phyloP scores from a whole-genome alignment of 2,797 vertebrate species.

The Pachyuromys duprasi region DNA sequence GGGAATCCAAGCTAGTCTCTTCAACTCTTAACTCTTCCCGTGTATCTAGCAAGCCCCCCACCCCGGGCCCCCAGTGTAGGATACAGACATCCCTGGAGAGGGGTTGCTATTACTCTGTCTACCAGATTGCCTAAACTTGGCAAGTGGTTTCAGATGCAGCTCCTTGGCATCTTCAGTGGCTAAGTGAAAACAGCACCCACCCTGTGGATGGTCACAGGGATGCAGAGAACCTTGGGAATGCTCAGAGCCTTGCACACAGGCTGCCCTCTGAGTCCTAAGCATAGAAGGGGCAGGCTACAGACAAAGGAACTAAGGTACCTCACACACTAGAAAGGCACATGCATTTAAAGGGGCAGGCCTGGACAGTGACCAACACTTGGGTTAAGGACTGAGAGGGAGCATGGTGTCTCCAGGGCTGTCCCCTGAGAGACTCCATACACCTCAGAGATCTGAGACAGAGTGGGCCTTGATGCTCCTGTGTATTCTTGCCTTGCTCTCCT shows the following conservation, averaged over 20 bases:
- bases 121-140: background rate
- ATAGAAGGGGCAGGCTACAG: too few species aligned
- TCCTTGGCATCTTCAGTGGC: background rate
- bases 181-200: background rate
- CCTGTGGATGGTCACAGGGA: background rate
- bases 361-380: too few species aligned
- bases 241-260: background rate
- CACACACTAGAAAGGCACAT: background rate
- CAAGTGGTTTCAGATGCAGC: background rate
- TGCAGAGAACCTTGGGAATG: background rate
- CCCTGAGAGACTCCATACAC: background rate
- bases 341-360: too few species aligned
- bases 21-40: background rate
- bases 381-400: background rate
- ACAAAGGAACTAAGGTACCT: background rate
- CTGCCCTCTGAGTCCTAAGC: background rate
- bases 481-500: background rate
- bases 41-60: background rate
- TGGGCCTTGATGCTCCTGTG: background rate
- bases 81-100: background rate
- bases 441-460: background rate
- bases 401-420: background rate
- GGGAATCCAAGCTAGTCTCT: background rate
- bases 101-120: background rate
- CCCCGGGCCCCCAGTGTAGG: background rate